These are phyloP conservation scores for Heterotis niloticus DNA, from an alignment of 2,113 vertebrate genomes.

Conservation along the genomic window DNA sequence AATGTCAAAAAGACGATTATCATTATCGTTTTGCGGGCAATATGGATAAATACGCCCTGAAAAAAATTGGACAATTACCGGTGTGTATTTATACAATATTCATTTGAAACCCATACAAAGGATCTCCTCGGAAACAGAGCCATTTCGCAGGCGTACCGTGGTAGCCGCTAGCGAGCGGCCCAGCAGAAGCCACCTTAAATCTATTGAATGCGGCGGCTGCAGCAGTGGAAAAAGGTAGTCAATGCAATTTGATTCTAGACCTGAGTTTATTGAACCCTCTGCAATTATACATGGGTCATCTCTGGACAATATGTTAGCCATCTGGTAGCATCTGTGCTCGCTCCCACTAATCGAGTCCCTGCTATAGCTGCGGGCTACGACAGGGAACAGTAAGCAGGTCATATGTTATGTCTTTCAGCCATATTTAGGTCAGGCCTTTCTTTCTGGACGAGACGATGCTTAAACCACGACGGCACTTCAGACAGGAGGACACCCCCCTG, in stretches of 20 bases:
- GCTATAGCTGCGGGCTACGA: constrained; percentile 77
- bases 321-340: constrained; percentile 91
- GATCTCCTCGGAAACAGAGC: not conserved
- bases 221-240: constrained; percentile 74
- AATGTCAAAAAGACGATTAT: not conserved
- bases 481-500: constrained; percentile 48
- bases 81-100: constrained; percentile 14
- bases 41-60: not conserved
- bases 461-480: constrained; percentile 72
- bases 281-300: constrained; percentile 90
- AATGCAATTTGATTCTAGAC: constrained; percentile 85
- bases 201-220: constrained; percentile 58
- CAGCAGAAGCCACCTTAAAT: constrained; percentile 73
- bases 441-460: constrained; percentile 68
- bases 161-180: not conserved
- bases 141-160: not conserved
- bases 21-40: not conserved
- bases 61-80: constrained; percentile 1
- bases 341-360: constrained; percentile 82
- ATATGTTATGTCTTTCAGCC: constrained; percentile 95
- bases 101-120: not conserved
- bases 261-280: constrained; percentile 87
- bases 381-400: constrained; percentile 83
- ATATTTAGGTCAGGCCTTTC: constrained; percentile 96
- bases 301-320: constrained; percentile 96